Conservation (phyloP, 2,113 vertebrate genomes). For the Acanthochromis polyacanthus region DNA sequence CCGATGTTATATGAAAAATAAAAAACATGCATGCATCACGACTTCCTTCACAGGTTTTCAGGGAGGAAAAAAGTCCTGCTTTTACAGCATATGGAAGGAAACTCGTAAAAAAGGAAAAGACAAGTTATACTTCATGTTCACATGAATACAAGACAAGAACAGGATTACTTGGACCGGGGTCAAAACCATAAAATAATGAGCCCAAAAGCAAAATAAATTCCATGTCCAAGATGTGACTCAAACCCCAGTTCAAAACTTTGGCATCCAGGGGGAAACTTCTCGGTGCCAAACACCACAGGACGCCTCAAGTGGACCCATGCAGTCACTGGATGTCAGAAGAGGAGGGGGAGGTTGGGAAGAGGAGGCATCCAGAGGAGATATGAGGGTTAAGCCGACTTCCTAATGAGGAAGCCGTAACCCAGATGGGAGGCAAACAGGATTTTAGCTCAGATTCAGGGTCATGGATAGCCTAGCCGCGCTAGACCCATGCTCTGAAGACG, state of each 20-base stretch:
- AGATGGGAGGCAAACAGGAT: no score
- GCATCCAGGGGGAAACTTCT: no score
- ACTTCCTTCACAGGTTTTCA: not conserved
- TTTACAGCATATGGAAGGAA: not conserved
- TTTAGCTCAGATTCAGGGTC: not conserved
- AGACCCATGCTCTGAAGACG: no score
- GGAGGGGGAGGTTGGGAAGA: not conserved
- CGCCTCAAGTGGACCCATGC: no score
- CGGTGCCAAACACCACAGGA: no score
- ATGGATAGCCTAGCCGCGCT: no score
- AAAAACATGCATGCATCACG: not conserved
- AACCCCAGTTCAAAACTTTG: no score
- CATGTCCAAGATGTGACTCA: not conserved
- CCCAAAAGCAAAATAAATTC: not conserved
- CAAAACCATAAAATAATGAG: constrained; percentile 16
- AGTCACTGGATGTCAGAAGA: not conserved
- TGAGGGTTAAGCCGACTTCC: not conserved
- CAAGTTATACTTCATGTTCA: not conserved
- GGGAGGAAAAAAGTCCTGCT: not conserved
- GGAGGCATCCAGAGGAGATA: not conserved
- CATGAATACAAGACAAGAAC: no score
- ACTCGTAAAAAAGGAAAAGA: not conserved
- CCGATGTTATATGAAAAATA: not conserved
- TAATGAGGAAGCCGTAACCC: no score
- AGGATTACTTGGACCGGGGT: no score